Base-by-base conservation (phyloP, 1,140 invertebrate species). In the Drosophila varians region DNA sequence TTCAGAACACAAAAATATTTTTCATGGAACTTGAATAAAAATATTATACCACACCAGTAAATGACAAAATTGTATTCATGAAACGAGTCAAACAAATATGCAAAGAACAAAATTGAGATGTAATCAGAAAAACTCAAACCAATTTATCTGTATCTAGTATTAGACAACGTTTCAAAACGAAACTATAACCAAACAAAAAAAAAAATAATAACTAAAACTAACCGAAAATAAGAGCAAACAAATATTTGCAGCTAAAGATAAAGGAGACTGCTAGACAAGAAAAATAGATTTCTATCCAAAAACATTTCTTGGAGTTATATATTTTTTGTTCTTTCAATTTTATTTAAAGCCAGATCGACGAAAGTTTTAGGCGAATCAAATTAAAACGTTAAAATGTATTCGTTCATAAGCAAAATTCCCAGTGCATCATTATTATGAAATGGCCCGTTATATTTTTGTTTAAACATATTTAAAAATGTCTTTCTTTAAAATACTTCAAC, bases 141-240 rank as follows among this genome's bases (percentile, higher is more conserved):
- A 74, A 74, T 71, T 55, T 72, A 80, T 40, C 64, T 38, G 74
- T 84, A n/a, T n/a, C n/a, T n/a, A 79, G 75, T 86, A 38, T 73
- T 79, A 86, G 61, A 60, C 53, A 56, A 52, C 48, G 47, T 79
- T 64, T 43, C 68, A 79, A 75, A 51, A 72, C 45, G 45, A 68
- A 65, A 69, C 19, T 36, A 46, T 19, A 49, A 53, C 34, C 14
- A 25, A 53, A 46, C 14, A 25, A 19, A 38, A 64, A 23, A 36
- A 25, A 23, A 16, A 60, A 42, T 14, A n/a, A 51, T 23, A 61
- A 18, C 38, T 45, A 62, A 23, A 64, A 58, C 34, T 36, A 38
- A 38, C n/a, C n/a, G 8, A 38, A 16, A 6, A 38, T 12, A 38
- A 16, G 36, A 38, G 36, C 36, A 38, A 31, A 38, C 9, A 31